These are phyloP conservation scores for Lethrus apterus DNA, from an alignment of 1,140 invertebrate genomes.

Conservation along the genomic window DNA sequence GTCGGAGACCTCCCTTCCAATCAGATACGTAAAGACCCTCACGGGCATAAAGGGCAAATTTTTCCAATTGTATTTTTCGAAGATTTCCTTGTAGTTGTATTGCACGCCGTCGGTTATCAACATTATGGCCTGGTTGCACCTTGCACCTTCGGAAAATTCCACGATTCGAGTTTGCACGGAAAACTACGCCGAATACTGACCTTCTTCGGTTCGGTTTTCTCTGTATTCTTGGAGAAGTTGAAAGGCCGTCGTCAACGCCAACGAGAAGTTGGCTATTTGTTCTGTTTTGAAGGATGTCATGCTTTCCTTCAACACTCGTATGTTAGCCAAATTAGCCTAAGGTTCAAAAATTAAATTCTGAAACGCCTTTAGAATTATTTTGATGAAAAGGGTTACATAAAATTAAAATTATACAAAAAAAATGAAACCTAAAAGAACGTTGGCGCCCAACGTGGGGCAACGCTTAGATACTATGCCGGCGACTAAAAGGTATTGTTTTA, in stretches of 20 bases:
- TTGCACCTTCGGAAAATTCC: conserved; percentile 40
- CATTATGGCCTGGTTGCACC: conserved; percentile 84
- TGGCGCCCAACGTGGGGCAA: too few relatives aligned
- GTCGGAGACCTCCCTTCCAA: conserved; percentile 50
- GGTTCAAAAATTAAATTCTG: not conserved
- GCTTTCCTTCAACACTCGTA: conserved; percentile 73
- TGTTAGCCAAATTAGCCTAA: conserved; percentile 82
- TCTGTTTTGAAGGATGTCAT: conserved; percentile 72
- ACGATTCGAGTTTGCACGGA: too few relatives aligned
- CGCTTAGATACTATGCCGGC: too few relatives aligned
- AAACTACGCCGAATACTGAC: too few relatives aligned
- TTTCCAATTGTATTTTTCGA: conserved; percentile 68
- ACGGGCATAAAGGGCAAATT: conserved; percentile 56
- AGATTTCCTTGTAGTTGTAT: conserved; percentile 74
- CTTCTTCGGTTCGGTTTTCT: conserved; percentile 17
- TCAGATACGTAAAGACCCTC: conserved; percentile 82
- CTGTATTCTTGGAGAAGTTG: conserved; percentile 50
- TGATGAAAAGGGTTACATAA: too few relatives aligned
- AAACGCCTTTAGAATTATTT: too few relatives aligned
- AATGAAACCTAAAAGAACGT: too few relatives aligned
- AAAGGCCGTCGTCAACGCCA: conserved; percentile 85
- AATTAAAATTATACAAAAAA: too few relatives aligned
- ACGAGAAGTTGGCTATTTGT: conserved; percentile 90
- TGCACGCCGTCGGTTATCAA: conserved; percentile 84
- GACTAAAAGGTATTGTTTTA: too few relatives aligned